Percentiles rank a stretch among this genome's conserved stretches.
Conservation (phyloP, 2,888 invertebrate genomes). For the Ditylenchus weischeri region DNA sequence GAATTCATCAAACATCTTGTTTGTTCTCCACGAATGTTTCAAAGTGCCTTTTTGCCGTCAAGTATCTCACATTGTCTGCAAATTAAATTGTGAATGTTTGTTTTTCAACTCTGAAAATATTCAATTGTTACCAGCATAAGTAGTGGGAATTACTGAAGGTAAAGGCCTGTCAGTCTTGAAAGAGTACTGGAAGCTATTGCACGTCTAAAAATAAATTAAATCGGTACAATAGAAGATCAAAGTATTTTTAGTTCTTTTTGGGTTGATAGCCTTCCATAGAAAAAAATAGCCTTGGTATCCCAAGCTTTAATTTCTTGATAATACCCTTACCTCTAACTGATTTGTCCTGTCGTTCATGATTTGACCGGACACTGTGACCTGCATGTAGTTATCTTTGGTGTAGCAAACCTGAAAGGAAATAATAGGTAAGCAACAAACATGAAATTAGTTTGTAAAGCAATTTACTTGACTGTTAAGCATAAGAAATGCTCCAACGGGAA, state of each 20-base stretch:
- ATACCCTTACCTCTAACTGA: background rate
- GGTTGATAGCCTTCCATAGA: no score
- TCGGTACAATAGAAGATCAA: background rate
- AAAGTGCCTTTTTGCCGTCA: no score
- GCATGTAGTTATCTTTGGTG: background rate
- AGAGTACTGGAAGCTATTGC: background rate
- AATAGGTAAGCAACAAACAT: background rate
- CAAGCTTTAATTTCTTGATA: no score
- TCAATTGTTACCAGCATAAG: background rate
- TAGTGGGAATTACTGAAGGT: background rate
- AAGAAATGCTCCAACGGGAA: background rate
- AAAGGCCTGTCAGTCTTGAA: background rate
- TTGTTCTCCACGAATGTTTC: no score
- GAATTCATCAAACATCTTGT: no score
- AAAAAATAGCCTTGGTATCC: no score
- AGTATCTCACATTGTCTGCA: no score
- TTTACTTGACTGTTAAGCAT: background rate
- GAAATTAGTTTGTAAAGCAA: background rate
- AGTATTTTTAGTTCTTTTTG: background rate
- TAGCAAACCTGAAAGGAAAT: background rate
- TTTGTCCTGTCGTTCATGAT: background rate
- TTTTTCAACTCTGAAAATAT: no score
- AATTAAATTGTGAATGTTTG: no score
- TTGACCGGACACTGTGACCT: background rate
- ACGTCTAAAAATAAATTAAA: background rate